Base-by-base conservation (phyloP, 2,113 vertebrate genomes). In the Cottus gobio region DNA sequence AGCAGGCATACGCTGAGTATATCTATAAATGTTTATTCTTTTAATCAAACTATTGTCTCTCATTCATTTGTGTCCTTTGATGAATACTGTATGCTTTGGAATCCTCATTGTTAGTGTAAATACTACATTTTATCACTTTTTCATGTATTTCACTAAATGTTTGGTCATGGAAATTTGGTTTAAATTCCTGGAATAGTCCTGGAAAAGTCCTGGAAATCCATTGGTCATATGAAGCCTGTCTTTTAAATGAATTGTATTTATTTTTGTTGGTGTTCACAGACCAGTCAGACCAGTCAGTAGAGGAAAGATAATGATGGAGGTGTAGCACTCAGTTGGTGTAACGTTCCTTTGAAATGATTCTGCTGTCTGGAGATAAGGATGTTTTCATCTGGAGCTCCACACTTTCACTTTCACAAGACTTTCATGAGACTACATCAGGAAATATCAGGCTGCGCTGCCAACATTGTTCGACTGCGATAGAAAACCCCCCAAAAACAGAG, bases 351-450 rank as follows among this genome's bases (percentile, higher is more conserved):
- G 10, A 34, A 46, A 26, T 46, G 2, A 50, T 12, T 34, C 8
- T 9, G 2, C 10, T 39, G 34, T 63, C 10, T 18, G 10, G 44
- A 54, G 31, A 24, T 15, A 7, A 4, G 4, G 8, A 11, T 28
- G 50, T 37, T 28, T 20, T 8, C 39, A 37, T 8, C 0, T 2
- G 20, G 1, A 7, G 16, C 18, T 10, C 9, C 54, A n/a, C 10
- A 36, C 22, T 76, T 76, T 52, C 46, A 62, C 65, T 52, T 77
- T 75, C 1, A 54, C 3, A 4, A 54, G 42, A 44, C 42, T 44
- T 37, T 37, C 36, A 15, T 5, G 13, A 44, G 42, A 44, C 13
- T 2, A 24, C 22, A 52, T 24, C 11, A 11, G 22, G 11, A 10
- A 30, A 69, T 63, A 63, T 70, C 64, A 50, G 30, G 64, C 24